Percentiles rank a stretch among this genome's conserved stretches.
Conservation (phyloP, 1,140 invertebrate species). For the Drosophila rhopaloa region DNA sequence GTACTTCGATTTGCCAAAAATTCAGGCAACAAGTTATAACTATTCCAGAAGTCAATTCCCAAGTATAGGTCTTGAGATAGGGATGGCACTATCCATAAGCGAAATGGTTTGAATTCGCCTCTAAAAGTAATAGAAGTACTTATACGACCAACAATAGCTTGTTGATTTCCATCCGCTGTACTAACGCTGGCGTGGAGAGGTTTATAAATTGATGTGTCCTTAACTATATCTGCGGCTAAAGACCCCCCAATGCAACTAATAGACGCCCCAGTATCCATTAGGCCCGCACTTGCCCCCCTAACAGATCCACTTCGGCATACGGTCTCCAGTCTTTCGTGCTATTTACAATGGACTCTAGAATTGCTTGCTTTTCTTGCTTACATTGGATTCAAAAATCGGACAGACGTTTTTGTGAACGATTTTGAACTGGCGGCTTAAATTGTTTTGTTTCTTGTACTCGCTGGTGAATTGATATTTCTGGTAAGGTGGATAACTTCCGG, state of each 20-base stretch:
- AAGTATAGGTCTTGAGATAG: neutral
- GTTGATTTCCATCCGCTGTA: neutral
- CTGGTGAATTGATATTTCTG: too few species aligned
- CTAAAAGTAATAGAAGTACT: neutral
- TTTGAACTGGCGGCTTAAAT: too few species aligned
- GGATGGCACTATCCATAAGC: neutral
- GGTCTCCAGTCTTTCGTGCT: neutral
- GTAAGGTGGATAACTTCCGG: too few species aligned
- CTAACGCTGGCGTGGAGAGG: neutral
- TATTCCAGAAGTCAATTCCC: slow-evolving; percentile 7
- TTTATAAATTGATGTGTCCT: neutral
- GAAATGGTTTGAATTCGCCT: neutral
- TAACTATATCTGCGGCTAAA: neutral
- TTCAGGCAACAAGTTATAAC: neutral
- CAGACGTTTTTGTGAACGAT: too few species aligned
- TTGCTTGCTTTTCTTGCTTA: too few species aligned
- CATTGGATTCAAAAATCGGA: too few species aligned
- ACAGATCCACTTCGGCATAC: neutral
- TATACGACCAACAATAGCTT: neutral
- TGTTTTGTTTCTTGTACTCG: too few species aligned
- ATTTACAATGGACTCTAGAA: too few species aligned
- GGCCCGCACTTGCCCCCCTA: too few species aligned
- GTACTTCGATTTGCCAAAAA: neutral
- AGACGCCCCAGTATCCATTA: neutral
- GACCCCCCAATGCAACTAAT: neutral